Base-by-base conservation (phyloP, 1,140 invertebrate species). In the Drosophila kohkoa region DNA sequence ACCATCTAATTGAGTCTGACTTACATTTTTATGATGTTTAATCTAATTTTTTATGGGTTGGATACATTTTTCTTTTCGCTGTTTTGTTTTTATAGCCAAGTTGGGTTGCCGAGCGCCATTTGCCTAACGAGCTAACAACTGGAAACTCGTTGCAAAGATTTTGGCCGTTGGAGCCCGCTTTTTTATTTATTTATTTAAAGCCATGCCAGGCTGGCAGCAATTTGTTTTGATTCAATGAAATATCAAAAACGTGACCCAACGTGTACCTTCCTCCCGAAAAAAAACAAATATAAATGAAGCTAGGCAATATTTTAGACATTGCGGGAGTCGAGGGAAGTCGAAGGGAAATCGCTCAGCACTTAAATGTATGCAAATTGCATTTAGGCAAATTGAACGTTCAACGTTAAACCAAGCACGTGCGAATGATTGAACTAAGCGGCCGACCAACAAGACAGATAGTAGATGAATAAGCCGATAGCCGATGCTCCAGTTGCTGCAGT, bases 171-270 rank as follows among this genome's bases (percentile, higher is more conserved):
- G 81, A 35, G 43, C 45, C 11, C 28, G 43, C 72, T 73, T 80
- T 80, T 25, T 25, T 25, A 25, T 25, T 25, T 88, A 89, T 88
- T 90, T 89, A 89, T 90, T 90, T 89, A 90, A 77, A 85, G 69
- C 75, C 38, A 25, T 7, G 1, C 6, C 20, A 20, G 11, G 16
- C 62, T 59, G 65, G 16, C 66, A 79, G 85, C 85, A 85, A 89
- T 89, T 89, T 89, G 85, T 89, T 89, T 89, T 89, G 85, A 89
- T 89, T 89, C 86, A 89, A 85, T 89, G 85, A 89, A 89, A 89
- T 89, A 89, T 89, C 86, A 89, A 76, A 89, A 89, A 89, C 85
- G 85, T 89, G 85, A 89, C 85, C 85, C 74, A 78, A 80, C 1
- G 66, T 81, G 85, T 68, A 83, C 58, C 67, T 60, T 52, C 30